Evolutionary conservation across 2,113 vertebrate genomes (phyloP).

Genomic region (Chaetura pelagica): DNA sequence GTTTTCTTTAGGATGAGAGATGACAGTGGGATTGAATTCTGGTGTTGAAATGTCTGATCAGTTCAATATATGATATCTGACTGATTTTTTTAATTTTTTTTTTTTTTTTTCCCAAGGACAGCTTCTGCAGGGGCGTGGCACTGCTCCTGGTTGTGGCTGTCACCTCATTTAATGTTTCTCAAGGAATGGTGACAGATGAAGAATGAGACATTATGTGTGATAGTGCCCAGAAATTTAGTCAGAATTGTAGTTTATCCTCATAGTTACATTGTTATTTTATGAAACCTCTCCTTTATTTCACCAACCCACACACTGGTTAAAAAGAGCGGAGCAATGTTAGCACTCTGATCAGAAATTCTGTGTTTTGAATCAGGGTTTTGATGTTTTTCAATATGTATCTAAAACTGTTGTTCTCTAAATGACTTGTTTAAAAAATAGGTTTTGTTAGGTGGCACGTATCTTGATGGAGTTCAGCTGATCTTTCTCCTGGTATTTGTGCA

Average conservation of each 20-base stretch:
- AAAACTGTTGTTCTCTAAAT: neutral
- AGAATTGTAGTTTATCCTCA: constrained; percentile 46
- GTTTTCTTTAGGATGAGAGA: neutral
- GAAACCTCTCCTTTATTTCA: constrained; percentile 50
- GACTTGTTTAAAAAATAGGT: neutral
- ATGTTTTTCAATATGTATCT: neutral
- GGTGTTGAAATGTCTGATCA: neutral
- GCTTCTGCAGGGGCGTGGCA: neutral
- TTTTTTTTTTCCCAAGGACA: neutral
- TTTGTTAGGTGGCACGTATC: neutral
- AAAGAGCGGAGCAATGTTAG: neutral
- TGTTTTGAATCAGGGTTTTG: constrained; percentile 2
- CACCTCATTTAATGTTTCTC: constrained; percentile 12
- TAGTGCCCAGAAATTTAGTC: constrained; percentile 26
- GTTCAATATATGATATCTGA: neutral
- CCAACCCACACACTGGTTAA: neutral
- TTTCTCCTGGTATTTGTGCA: neutral
- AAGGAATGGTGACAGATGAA: constrained; percentile 10
- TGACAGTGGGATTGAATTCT: neutral
- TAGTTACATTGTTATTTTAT: constrained; percentile 47
- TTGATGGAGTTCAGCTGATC: neutral
- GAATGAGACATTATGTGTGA: constrained; percentile 25
- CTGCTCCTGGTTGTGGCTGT: constrained; percentile 40
- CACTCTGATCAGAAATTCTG: neutral
- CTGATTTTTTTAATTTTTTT: neutral